Percentiles rank a stretch among this genome's conserved stretches.
These are phyloP conservation scores for Ciconia maguari DNA, from an alignment of 2,113 vertebrate genomes.

Conservation along the genomic window DNA sequence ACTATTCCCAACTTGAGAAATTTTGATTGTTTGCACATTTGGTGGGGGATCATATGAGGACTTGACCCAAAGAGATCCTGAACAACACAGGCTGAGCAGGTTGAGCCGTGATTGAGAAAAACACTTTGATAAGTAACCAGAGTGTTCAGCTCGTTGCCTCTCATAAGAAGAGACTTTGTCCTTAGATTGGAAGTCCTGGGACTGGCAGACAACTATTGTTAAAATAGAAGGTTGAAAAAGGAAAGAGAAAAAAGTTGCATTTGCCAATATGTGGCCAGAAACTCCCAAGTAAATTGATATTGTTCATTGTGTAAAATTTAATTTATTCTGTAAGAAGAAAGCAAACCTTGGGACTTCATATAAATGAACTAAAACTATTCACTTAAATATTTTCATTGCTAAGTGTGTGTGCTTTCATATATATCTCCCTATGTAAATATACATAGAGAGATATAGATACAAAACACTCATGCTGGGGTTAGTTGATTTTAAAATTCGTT, in stretches of 20 bases:
- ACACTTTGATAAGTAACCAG: neutral
- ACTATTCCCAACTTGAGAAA: neutral
- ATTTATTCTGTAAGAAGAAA: neutral
- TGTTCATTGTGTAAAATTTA: neutral
- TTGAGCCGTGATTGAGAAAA: neutral
- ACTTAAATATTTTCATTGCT: neutral
- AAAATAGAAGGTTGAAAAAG: neutral
- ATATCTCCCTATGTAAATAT: neutral
- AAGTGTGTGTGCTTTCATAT: neutral
- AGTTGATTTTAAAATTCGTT: neutral
- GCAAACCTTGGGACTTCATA: neutral
- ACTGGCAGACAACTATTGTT: neutral
- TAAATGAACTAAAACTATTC: neutral
- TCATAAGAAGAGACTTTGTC: neutral
- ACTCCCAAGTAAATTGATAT: neutral
- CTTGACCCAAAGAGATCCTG: neutral
- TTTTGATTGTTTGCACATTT: neutral
- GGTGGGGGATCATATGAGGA: neutral
- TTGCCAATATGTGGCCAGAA: neutral
- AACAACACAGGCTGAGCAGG: neutral
- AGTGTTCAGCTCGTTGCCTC: neutral
- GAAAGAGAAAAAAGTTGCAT: neutral
- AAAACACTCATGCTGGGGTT: neutral
- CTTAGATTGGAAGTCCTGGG: neutral
- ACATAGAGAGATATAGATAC: neutral